phyloP scores from a whole-genome alignment of 2,797 vertebrate species.

The Lithobates sylvaticus region DNA sequence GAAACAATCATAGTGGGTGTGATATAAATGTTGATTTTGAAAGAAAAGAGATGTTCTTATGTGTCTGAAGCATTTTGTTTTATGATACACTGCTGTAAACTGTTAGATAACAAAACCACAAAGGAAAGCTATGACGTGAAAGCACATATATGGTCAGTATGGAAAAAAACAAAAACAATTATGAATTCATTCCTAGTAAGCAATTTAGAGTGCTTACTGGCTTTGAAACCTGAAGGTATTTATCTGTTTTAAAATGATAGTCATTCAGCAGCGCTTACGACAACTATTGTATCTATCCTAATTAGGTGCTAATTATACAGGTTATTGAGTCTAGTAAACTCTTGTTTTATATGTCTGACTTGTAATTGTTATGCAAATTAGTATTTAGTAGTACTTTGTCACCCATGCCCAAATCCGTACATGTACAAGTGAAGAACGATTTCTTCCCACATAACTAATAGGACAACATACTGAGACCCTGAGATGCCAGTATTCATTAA shows the following conservation, averaged over 20 bases:
- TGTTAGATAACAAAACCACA: constrained; percentile 40
- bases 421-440: constrained; percentile 38
- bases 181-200: constrained; percentile 25
- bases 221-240: constrained; percentile 26
- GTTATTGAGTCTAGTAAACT: constrained; percentile 57
- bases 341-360: constrained; percentile 58
- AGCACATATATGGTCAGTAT: constrained; percentile 6
- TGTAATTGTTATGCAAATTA: constrained; percentile 58
- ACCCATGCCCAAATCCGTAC: constrained; percentile 51
- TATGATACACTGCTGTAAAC: constrained; percentile 25
- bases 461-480: constrained; percentile 36
- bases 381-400: constrained; percentile 54
- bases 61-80: constrained; percentile 26
- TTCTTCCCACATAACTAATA: constrained; percentile 58
- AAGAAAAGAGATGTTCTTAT: constrained; percentile 14
- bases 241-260: constrained; percentile 40
- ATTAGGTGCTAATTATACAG: constrained; percentile 58
- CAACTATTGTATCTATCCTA: constrained; percentile 48
- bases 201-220: constrained; percentile 23
- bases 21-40: constrained; percentile 18
- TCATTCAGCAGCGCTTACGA: constrained; percentile 42
- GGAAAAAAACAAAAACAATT: constrained; percentile 16
- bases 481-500: constrained; percentile 39
- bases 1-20: constrained; percentile 12
- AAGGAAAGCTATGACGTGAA: constrained; percentile 26